These are phyloP conservation scores for Deilephila elpenor DNA, from an alignment of 2,888 invertebrate species.

Conservation along the genomic window DNA sequence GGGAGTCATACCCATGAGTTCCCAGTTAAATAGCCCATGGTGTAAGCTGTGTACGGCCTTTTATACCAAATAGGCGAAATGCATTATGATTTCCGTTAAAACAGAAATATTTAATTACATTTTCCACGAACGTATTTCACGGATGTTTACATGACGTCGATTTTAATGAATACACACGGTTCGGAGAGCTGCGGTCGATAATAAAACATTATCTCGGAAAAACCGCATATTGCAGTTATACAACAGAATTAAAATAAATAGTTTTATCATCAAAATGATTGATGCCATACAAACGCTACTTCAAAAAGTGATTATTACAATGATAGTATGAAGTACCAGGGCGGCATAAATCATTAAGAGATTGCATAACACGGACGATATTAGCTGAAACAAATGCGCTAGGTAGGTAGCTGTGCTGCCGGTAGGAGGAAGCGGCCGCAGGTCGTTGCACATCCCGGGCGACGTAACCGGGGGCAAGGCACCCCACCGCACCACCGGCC, in stretches of 20 bases:
- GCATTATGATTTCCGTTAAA: background rate
- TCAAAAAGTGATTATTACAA: background rate
- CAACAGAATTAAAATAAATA: background rate
- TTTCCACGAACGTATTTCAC: background rate
- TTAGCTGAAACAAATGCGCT: background rate
- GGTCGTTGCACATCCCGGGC: slow-evolving; percentile 69
- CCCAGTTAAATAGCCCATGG: no score
- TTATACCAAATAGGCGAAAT: background rate
- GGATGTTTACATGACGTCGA: background rate
- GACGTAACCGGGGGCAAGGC: slow-evolving; percentile 58
- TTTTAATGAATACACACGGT: background rate
- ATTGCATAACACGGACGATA: slow-evolving; percentile 13
- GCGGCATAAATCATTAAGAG: slow-evolving; percentile 14
- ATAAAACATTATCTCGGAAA: no score
- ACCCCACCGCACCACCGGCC: slow-evolving; percentile 52
- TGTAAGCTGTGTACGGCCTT: no score
- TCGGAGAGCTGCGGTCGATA: background rate
- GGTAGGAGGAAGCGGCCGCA: slow-evolving; percentile 62
- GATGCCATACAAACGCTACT: no score
- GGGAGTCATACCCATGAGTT: no score
- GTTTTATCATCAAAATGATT: no score
- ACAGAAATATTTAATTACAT: background rate
- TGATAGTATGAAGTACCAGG: background rate
- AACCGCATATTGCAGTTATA: background rate
- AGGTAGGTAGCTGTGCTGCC: slow-evolving; percentile 6